phyloP scores from a whole-genome alignment of 92 coral and sea anemone genomes.

The Umimayanthus chanpuru region DNA sequence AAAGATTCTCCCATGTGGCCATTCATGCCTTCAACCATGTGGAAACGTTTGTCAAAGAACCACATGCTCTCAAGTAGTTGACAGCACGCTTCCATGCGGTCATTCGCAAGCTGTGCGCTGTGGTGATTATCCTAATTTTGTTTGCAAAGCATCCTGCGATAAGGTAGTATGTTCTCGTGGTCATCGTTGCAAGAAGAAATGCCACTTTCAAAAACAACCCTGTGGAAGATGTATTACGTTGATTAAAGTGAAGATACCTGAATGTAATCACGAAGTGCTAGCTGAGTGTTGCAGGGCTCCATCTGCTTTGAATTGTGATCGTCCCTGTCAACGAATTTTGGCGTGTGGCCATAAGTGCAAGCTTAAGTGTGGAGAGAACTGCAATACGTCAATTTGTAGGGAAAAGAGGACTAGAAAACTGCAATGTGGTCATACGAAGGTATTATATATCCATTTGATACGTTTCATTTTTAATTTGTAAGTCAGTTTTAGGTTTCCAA shows the following conservation, averaged over 20 bases:
- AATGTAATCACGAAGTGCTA: slow-evolving; percentile 34
- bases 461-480: not conserved
- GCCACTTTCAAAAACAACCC: slow-evolving; percentile 41
- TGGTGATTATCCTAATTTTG: slow-evolving; percentile 34
- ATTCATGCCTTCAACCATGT: slow-evolving; percentile 59
- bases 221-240: slow-evolving; percentile 38
- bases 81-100: slow-evolving; percentile 44
- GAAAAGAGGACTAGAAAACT: slow-evolving; percentile 9
- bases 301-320: slow-evolving; percentile 25
- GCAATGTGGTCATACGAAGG: slow-evolving; percentile 30
- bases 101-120: slow-evolving; percentile 37
- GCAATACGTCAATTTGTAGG: slow-evolving; percentile 30
- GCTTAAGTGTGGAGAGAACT: slow-evolving; percentile 48
- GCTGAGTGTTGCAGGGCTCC: slow-evolving; percentile 21
- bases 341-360: slow-evolving; percentile 47
- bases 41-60: slow-evolving; percentile 42
- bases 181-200: slow-evolving; percentile 40
- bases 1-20: slow-evolving; percentile 63
- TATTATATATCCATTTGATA: not conserved
- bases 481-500: no score
- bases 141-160: slow-evolving; percentile 41
- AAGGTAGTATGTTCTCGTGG: slow-evolving; percentile 28
- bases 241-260: slow-evolving; percentile 9
- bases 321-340: slow-evolving; percentile 42
- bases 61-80: slow-evolving; percentile 42